Evolutionary conservation across 2,113 vertebrate genomes (phyloP), one percentile per base, ranked within the genome.

Genomic region (Mungos mungo): DNA sequence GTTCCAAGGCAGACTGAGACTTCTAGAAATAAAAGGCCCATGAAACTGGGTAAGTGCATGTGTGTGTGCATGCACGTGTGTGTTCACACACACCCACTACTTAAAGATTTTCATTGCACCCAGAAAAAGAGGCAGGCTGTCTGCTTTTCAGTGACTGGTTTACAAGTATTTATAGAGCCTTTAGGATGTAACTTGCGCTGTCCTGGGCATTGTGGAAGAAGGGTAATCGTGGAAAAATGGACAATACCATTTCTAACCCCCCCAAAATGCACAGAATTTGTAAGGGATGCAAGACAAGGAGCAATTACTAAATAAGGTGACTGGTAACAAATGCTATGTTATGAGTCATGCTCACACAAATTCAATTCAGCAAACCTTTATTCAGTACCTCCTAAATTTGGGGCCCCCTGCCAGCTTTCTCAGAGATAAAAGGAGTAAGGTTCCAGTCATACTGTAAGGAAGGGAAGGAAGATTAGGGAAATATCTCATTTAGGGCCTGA

Each of bases 1-100:
- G 57, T 80, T 97, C 82, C 41, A 89, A 93, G 95, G 94, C 79
- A 18, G 35, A 93, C 98, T 95, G 95, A 95, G 88, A 93, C 97
- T 98, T 98, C 97, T 96, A 80, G 97, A 74, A 96, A 81, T 87
- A 87, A 82, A 96, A 95, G 71, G 47, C 76, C 50, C n/a, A 50
- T 19, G 65, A 96, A 76, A 96, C 85, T 74, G 60, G 33, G 2
- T 60, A 21, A 19, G 10, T 47, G 77, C 0, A 25, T 50, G 4
- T 29, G 19, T 2, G 13, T 5, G 7, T 1, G 21, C 6, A 74
- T 5, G 52, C 12, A 14, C 7, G 33, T 50, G 63, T 15, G 45
- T 14, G 50, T 2, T 1, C 2, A 0, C 66, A 52, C 31, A 18
- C 8, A 29, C 21, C 14, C 10, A 33, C 41, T 21, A 4, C 35